Conservation (phyloP, 1,140 invertebrate genomes). For the Muscidifurax raptorellus region DNA sequence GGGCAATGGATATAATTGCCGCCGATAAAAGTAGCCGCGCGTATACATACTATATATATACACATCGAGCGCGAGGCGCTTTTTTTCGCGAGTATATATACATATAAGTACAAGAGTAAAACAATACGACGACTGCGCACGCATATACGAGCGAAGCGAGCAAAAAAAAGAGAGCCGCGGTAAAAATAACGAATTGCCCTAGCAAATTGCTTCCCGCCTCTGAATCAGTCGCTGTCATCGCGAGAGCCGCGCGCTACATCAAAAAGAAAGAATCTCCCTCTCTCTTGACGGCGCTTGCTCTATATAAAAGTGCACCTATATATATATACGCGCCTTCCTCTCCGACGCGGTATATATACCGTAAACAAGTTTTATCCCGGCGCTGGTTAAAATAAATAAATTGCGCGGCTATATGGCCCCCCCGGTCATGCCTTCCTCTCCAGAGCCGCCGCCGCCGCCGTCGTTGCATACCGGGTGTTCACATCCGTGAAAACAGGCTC, state of each 20-base stretch:
- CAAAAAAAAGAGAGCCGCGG: not conserved
- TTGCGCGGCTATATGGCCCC: slow-evolving; percentile 54
- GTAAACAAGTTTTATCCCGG: slow-evolving; percentile 71
- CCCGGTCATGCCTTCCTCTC: slow-evolving; percentile 60
- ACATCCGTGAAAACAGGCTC: slow-evolving; percentile 74
- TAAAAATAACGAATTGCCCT: slow-evolving; percentile 45
- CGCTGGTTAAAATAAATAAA: slow-evolving; percentile 72
- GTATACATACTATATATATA: too few relatives aligned
- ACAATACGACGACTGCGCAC: not conserved
- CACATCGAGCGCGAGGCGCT: too few relatives aligned
- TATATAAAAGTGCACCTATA: slow-evolving; percentile 2
- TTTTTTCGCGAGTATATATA: not conserved
- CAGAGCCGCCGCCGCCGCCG: slow-evolving; percentile 37
- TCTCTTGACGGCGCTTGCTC: slow-evolving; percentile 32
- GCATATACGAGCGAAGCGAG: not conserved
- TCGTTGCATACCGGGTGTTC: slow-evolving; percentile 71
- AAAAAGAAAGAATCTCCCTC: slow-evolving; percentile 19
- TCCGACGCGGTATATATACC: slow-evolving; percentile 48
- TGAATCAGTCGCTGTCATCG: slow-evolving; percentile 51
- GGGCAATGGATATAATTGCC: slow-evolving; percentile 9
- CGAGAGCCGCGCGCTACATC: not conserved
- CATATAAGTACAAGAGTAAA: not conserved
- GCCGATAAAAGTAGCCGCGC: not conserved
- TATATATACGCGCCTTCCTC: slow-evolving; percentile 9
- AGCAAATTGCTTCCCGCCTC: slow-evolving; percentile 51